Base-by-base conservation (phyloP, 2,113 vertebrate species). In the Mesitornis unicolor region DNA sequence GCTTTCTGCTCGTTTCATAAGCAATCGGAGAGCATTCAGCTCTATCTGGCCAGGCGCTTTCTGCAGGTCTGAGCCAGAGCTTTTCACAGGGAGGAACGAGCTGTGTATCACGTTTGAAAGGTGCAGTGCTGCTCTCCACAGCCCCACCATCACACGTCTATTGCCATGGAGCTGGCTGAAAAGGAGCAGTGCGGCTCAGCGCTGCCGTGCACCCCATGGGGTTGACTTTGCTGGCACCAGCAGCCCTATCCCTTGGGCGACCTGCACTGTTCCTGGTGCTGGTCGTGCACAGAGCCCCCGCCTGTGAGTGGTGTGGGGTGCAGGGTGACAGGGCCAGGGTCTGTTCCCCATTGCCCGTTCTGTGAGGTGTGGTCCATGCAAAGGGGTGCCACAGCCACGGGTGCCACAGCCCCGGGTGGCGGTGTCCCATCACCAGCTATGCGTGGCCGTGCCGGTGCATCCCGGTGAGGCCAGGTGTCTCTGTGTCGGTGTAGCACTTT, bases 371-470 rank as follows among this genome's bases (percentile, higher is more conserved):
- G 45, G 33, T 48, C 6, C 51, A 11, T 64, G 35, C 47, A 5
- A 1, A 11, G 0, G 9, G 63, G 5, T 29, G 47, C 21, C n/a
- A n/a, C n/a, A n/a, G n/a, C n/a, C n/a, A n/a, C n/a, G 43, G 43
- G 43, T 45, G 43, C 43, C 0, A 3, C 17, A 38, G 36, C 51
- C 36, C 0, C 0, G 11, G 68, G 10, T 0, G 2, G 24, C 5
- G 38, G 40, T 31, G 43, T 19, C 36, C 22, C 1, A 2, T 42
- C 9, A 5, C 8, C 26, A 6, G 64, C 61, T 33, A 2, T 1
- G 0, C 0, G 2, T 33, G 88, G 42, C 73, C 2, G 0, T 4
- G 13, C 36, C 1, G 2, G 42, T 0, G 0, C 0, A 2, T 36
- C 56, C 29, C 0, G 1, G 36, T 5, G 0, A 2, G 47, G 47